Evolutionary conservation across 1,140 invertebrate species (phyloP).

Genomic region (Wiebesia pumilae): DNA sequence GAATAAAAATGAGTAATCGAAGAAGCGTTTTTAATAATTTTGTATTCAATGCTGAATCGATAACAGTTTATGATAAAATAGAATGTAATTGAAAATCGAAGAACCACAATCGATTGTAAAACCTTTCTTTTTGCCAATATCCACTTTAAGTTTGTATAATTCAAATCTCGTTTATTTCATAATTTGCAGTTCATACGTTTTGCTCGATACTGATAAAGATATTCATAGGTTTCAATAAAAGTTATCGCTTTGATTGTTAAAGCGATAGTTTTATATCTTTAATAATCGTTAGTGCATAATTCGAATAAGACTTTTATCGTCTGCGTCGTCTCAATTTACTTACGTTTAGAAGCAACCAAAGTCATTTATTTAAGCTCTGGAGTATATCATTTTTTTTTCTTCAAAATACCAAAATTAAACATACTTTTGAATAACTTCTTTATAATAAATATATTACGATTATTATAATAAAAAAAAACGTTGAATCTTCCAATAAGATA

Average conservation of each 20-base stretch:
- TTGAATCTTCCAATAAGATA: no score
- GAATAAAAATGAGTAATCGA: background rate
- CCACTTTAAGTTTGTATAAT: background rate
- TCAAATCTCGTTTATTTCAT: background rate
- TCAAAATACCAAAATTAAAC: no score
- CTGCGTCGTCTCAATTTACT: no score
- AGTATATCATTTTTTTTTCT: no score
- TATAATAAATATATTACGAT: no score
- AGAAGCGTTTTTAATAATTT: background rate
- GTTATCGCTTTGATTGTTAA: background rate
- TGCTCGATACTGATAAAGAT: background rate
- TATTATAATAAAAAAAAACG: no score
- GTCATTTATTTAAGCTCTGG: no score
- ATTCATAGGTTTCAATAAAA: background rate
- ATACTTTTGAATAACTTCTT: no score
- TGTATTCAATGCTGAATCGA: background rate
- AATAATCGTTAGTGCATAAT: no score
- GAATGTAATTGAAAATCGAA: background rate
- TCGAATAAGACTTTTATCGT: no score
- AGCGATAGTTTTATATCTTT: no score
- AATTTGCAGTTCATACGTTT: background rate
- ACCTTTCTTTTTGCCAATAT: background rate
- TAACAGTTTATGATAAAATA: background rate
- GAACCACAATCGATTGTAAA: background rate
- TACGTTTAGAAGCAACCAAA: no score